Evolutionary conservation across 2,888 invertebrate species (phyloP), one percentile per base, ranked within the genome.

Genomic region (Drosophila parthenogenetica): DNA sequence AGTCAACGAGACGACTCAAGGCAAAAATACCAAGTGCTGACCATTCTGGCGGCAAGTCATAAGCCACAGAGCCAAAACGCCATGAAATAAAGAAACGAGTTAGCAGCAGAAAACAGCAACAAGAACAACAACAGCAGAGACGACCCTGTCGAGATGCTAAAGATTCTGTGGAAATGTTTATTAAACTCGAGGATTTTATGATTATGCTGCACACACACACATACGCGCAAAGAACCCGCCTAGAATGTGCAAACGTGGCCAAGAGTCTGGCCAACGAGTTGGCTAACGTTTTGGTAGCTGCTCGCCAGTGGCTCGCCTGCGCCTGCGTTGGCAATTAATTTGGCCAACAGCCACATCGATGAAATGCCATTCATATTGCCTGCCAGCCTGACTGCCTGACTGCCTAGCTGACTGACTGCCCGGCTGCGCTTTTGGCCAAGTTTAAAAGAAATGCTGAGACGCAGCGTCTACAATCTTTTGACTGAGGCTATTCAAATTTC

Each of bases 131-230:
- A 10, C n/a, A 45, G 25, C 77, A 32, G 8, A 4, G 19, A 14
- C 79, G 50, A 62, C 58, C 66, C 71, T 59, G 74, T 71, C 72
- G 65, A 79, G 87, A 89, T 86, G 85, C 85, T 89, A 81, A 86
- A 86, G 85, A 86, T 86, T 89, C 89, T 87, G 76, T 77, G 82
- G 89, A 86, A 86, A 86, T 89, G 89, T 89, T 86, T 89, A 89
- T 86, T 86, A 86, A 86, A 87, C 64, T 84, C 69, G 85, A 62
- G 85, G 87, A 81, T 86, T 86, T 86, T 89, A 86, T 81, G 85
- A 89, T 89, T 89, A 87, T 86, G 89, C 89, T 84, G 79, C 84
- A 85, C 79, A 81, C 65, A 73, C 40, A 35, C 35, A 35, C 13
- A 35, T 2, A 35, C 35, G 35, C 39, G 51, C 62, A 25, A 60